phyloP scores from a whole-genome alignment of 2,113 vertebrate genomes.

The Circaetus gallicus region DNA sequence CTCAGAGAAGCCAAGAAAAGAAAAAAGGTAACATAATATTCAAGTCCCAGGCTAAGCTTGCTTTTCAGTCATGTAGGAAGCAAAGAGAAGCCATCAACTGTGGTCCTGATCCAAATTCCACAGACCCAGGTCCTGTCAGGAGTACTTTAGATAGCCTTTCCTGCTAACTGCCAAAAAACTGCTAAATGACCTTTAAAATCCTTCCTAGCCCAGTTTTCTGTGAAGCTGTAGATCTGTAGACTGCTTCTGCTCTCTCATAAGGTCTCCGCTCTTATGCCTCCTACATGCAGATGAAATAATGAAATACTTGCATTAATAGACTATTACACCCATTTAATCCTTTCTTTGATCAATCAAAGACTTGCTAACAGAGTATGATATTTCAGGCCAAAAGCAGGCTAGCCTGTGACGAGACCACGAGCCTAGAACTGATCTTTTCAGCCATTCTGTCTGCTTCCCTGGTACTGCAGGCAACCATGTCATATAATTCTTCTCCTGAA shows the following conservation, averaged over 20 bases:
- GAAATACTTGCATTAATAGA: background rate
- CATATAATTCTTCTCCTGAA: background rate
- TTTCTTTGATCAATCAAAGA: background rate
- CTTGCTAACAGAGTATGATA: background rate
- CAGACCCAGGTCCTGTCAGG: background rate
- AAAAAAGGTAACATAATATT: background rate
- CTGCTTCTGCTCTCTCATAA: background rate
- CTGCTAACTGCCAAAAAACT: background rate
- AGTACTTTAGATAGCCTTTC: background rate
- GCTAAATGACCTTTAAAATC: background rate
- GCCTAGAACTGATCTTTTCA: background rate
- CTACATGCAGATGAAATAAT: background rate
- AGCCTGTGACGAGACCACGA: background rate
- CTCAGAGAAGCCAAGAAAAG: background rate
- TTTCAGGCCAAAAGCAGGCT: background rate
- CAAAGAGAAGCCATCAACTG: background rate
- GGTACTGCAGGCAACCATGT: background rate
- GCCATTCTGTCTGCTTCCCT: background rate
- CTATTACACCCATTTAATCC: background rate
- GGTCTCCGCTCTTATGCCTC: background rate
- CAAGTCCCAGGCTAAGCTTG: background rate
- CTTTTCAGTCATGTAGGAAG: background rate
- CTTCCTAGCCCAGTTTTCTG: background rate
- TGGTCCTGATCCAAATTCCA: background rate
- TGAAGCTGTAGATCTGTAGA: background rate